These are phyloP conservation scores for Nycticebus coucang DNA, from an alignment of 2,113 vertebrate genomes.

Conservation along the genomic window DNA sequence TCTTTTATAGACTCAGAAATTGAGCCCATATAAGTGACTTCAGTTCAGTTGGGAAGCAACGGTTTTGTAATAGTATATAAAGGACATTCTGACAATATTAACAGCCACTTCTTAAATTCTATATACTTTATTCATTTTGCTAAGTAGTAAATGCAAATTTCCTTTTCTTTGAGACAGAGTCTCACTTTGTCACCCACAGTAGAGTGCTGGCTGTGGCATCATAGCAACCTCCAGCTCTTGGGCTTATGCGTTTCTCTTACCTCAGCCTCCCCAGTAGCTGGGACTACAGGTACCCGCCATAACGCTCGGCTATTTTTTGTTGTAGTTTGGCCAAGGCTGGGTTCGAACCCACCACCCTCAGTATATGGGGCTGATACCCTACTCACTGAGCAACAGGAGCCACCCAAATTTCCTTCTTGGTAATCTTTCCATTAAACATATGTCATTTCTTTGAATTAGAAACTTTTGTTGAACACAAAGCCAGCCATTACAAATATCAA, in stretches of 20 bases:
- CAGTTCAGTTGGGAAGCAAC: not conserved
- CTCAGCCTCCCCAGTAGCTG: too few species aligned
- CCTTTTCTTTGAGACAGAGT: too few species aligned
- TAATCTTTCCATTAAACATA: slow-evolving; percentile 47
- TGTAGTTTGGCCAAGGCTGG: too few species aligned
- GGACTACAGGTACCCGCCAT: too few species aligned
- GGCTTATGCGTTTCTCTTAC: too few species aligned
- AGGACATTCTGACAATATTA: not conserved
- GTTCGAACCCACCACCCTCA: too few species aligned
- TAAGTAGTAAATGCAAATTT: slow-evolving; percentile 14
- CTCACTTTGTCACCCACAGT: too few species aligned
- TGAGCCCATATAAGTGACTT: not conserved
- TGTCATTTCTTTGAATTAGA: not conserved
- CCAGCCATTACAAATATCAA: not conserved
- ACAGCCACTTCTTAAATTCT: slow-evolving; percentile 6
- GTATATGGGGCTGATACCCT: too few species aligned
- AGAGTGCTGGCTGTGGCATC: too few species aligned
- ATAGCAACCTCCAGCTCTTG: too few species aligned
- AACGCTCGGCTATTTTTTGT: too few species aligned
- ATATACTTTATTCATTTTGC: slow-evolving; percentile 7
- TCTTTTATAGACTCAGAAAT: not conserved
- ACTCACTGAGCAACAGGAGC: too few species aligned
- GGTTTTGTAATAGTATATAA: not conserved
- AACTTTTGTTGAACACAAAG: not conserved
- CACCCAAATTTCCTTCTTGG: not conserved